Base-by-base conservation (phyloP, 2,888 invertebrate species). In the Acanthosoma haemorrhoidale region DNA sequence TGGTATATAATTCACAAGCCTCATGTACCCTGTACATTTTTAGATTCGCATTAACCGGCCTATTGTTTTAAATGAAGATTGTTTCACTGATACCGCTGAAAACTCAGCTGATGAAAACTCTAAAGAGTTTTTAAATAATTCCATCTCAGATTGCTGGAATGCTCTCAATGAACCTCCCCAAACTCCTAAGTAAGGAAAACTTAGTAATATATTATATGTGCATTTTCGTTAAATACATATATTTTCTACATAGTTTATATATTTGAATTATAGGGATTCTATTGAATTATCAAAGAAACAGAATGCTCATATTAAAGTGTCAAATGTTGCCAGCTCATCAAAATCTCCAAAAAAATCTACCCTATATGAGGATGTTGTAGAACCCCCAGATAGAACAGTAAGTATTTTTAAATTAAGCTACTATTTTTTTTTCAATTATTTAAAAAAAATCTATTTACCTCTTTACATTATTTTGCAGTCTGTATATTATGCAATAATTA, bases 331-430 rank as follows among this genome's bases (percentile, higher is more conserved):
- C 16, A 32, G 34, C 29, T 32, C 59, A 34, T 39, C 63, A 15
- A 63, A 63, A 15, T 16, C 9, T 34, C 5, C n/a, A 18, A 39
- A 39, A 38, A 13, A n/a, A 16, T 25, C n/a, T 25, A 5, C 1
- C 11, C 18, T 13, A 11, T 38, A 25, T 21, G 32, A 63, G 8
- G 67, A 67, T 43, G 67, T 67, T 15, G n/a, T n/a, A n/a, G 67
- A 67, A 31, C 67, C 67, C 3, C 67, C 67, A 32, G 67, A 67
- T 34, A 67, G 32, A 57, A 67, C 67, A 15, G 67, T 67, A 25
- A 5, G 51, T 51, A 21, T 13, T 31, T 51, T 32, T 3, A 51
- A 2, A 15, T 67, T 57, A 15, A 39, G n/a, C 11, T 13, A 31
- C 11, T 6, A 58, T 15, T 13, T 2, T 51, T 57, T n/a, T n/a